A percentile compares a stretch with the other conserved stretches of the same genome.
Evolutionary conservation across 2,888 invertebrate species (phyloP).

Genomic region (Drosophila helvetica): DNA sequence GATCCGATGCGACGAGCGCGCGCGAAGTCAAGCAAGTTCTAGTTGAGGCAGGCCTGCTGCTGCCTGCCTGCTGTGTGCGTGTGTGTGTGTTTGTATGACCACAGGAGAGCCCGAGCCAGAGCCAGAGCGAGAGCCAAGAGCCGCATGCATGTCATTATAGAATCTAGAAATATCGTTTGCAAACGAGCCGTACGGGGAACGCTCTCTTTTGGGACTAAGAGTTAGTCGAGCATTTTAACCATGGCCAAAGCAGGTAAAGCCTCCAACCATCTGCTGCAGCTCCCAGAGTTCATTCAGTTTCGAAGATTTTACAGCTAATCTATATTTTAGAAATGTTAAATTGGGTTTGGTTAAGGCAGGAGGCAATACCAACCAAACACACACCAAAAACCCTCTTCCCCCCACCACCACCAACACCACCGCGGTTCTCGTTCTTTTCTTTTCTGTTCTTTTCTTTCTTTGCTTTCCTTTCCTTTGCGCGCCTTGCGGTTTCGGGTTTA

Average conservation of each 20-base stretch:
- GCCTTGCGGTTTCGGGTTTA: slow-evolving; percentile 55
- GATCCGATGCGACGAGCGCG: slow-evolving; percentile 29
- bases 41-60: slow-evolving; percentile 71
- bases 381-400: background rate
- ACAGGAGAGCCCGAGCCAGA: slow-evolving; percentile 1
- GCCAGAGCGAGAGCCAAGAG: background rate
- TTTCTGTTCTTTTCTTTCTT: too few species aligned
- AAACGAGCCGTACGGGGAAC: slow-evolving; percentile 21
- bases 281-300: too few species aligned
- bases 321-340: too few species aligned
- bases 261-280: background rate
- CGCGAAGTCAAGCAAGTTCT: slow-evolving; percentile 76
- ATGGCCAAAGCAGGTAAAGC: background rate
- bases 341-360: too few species aligned
- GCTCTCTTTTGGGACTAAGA: too few species aligned
- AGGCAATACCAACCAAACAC: too few species aligned
- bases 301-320: too few species aligned
- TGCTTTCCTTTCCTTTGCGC: slow-evolving; percentile 1
- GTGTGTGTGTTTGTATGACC: background rate
- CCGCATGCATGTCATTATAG: slow-evolving; percentile 61
- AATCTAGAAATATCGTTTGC: slow-evolving; percentile 50
- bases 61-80: too few species aligned
- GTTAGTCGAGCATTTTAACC: too few species aligned
- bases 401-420: too few species aligned
- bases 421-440: background rate